phyloP scores from a whole-genome alignment of 2,888 invertebrate species.

The Epinotia brunnichana region DNA sequence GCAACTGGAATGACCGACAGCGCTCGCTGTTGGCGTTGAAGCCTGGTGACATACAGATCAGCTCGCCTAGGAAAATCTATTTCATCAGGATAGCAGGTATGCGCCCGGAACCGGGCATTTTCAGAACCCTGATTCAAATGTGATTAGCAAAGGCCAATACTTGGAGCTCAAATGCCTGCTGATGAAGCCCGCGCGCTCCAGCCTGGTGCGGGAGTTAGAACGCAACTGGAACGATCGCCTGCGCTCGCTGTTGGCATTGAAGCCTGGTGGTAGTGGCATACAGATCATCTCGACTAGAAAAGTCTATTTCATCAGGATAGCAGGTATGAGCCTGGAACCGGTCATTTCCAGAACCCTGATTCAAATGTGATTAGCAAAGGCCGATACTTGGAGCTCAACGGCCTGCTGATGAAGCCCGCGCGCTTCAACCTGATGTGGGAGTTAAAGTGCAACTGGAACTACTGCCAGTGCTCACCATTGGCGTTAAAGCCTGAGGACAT shows the following conservation, averaged over 20 bases:
- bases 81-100: conserved; percentile 77
- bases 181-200: conserved; percentile 73
- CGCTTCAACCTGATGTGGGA: conserved; percentile 72
- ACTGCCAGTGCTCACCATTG: conserved; percentile 66
- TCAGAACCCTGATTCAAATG: conserved; percentile 48
- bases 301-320: conserved; percentile 78
- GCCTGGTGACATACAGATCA: conserved; percentile 74
- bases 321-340: conserved; percentile 57
- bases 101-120: too few species aligned
- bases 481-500: conserved; percentile 71
- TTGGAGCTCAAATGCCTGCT: conserved; percentile 73
- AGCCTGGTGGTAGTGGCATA: conserved; percentile 71
- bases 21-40: conserved; percentile 66
- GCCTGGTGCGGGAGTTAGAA: conserved; percentile 73
- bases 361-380: conserved; percentile 69
- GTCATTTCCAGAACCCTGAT: too few species aligned
- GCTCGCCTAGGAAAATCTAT: conserved; percentile 76
- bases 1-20: conserved; percentile 73
- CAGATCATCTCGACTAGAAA: conserved; percentile 77
- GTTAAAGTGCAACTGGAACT: conserved; percentile 73
- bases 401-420: conserved; percentile 75
- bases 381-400: conserved; percentile 69
- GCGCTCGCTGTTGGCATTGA: conserved; percentile 65
- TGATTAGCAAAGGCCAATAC: conserved; percentile 71
- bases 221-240: conserved; percentile 74